A percentile compares a stretch with the other conserved stretches of the same genome.
These are phyloP conservation scores for Atrichornis clamosus DNA, from an alignment of 2,113 vertebrate species.

Conservation along the genomic window DNA sequence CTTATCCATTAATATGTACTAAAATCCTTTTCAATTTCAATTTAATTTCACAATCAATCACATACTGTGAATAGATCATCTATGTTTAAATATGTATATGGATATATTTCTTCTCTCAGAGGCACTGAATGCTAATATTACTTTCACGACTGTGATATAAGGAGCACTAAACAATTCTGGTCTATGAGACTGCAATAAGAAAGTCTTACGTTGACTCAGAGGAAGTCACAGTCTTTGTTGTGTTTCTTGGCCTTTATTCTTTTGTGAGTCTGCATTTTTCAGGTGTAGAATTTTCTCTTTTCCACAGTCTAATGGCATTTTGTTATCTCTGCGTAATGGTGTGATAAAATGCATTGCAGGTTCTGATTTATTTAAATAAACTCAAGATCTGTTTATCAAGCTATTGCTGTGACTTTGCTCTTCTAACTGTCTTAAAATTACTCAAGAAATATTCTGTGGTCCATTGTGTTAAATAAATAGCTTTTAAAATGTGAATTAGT, in stretches of 20 bases:
- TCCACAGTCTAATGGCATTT: not conserved
- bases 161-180: not conserved
- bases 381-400: not conserved
- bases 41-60: not conserved
- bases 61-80: not conserved
- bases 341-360: not conserved
- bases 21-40: not conserved
- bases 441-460: not conserved
- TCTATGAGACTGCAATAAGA: not conserved
- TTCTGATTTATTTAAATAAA: not conserved
- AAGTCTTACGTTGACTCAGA: not conserved
- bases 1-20: not conserved
- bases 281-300: not conserved
- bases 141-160: not conserved
- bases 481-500: not conserved
- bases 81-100: not conserved
- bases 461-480: not conserved
- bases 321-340: not conserved
- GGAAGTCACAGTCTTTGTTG: not conserved
- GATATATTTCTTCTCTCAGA: not conserved
- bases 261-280: not conserved
- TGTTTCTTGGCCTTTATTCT: not conserved
- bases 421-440: not conserved
- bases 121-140: not conserved
- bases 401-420: not conserved